These are phyloP conservation scores for Caloenas nicobarica DNA, from an alignment of 2,113 vertebrate genomes.

Conservation along the genomic window DNA sequence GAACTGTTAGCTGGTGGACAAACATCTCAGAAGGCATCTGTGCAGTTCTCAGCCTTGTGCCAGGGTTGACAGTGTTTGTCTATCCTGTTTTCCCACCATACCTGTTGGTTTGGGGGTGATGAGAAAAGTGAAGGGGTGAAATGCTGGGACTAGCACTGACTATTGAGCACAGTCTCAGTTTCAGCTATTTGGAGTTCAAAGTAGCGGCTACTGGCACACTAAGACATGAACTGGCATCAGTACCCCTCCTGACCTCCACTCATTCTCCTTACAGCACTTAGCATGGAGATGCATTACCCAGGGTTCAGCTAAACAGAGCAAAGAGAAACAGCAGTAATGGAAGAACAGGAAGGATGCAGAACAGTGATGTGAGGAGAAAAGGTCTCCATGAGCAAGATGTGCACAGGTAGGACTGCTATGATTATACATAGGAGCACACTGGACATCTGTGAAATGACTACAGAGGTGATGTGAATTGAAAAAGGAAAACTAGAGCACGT, in stretches of 20 bases:
- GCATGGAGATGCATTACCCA: rapidly evolving
- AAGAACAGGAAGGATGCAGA: background rate
- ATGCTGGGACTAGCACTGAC: background rate
- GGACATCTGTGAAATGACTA: background rate
- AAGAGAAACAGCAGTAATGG: background rate
- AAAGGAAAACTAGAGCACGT: background rate
- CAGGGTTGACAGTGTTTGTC: background rate
- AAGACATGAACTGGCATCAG: background rate
- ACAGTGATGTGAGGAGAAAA: background rate
- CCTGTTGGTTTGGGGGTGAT: background rate
- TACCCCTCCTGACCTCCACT: background rate
- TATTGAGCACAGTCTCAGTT: background rate
- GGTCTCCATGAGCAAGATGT: background rate
- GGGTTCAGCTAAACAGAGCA: background rate
- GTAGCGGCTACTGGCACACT: background rate
- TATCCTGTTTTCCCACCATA: background rate
- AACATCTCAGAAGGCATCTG: background rate
- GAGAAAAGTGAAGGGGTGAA: background rate
- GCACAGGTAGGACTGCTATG: background rate
- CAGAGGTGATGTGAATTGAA: background rate
- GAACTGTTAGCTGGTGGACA: background rate
- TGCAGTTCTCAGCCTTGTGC: background rate
- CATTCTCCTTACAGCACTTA: background rate
- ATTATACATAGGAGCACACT: background rate
- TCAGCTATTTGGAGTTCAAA: background rate